A percentile compares a stretch with the other conserved stretches of the same genome.
Evolutionary conservation across 2,888 invertebrate species (phyloP).

Genomic region (Morpho helenor): DNA sequence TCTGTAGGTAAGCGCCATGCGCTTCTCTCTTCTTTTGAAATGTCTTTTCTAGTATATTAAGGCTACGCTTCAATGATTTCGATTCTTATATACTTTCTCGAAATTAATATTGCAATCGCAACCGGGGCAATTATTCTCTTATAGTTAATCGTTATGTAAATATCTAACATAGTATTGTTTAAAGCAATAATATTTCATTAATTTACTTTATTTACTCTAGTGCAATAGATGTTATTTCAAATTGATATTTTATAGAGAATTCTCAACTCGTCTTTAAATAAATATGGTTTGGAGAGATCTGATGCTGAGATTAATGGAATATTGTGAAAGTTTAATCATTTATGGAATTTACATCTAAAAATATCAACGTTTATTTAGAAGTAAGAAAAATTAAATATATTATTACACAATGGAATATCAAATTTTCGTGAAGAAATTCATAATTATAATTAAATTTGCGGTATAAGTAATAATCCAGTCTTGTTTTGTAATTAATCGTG

Average conservation of each 20-base stretch:
- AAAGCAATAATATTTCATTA: slow-evolving; percentile 60
- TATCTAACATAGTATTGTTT: slow-evolving; percentile 48
- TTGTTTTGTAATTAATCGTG: too few species aligned
- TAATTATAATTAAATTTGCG: too few species aligned
- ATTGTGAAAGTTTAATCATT: slow-evolving; percentile 40
- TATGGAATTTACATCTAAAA: slow-evolving; percentile 17
- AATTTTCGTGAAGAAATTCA: too few species aligned
- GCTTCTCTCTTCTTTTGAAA: too few species aligned
- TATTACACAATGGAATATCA: background rate
- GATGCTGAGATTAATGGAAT: slow-evolving; percentile 72
- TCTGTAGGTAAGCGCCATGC: too few species aligned
- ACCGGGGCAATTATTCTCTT: slow-evolving; percentile 30
- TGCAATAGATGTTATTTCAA: slow-evolving; percentile 74
- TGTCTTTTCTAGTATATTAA: too few species aligned
- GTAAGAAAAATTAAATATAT: slow-evolving; percentile 12
- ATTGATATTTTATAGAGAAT: slow-evolving; percentile 58
- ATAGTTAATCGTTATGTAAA: slow-evolving; percentile 43
- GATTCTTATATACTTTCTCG: slow-evolving; percentile 6
- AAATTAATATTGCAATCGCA: slow-evolving; percentile 22
- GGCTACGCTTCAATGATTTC: too few species aligned
- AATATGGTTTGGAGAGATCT: slow-evolving; percentile 63
- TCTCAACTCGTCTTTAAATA: slow-evolving; percentile 32
- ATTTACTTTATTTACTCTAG: slow-evolving; percentile 50
- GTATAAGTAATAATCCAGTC: too few species aligned
- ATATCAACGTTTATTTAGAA: slow-evolving; percentile 21